phyloP scores from a whole-genome alignment of 2,797 vertebrate genomes.

The Limosa lapponica region DNA sequence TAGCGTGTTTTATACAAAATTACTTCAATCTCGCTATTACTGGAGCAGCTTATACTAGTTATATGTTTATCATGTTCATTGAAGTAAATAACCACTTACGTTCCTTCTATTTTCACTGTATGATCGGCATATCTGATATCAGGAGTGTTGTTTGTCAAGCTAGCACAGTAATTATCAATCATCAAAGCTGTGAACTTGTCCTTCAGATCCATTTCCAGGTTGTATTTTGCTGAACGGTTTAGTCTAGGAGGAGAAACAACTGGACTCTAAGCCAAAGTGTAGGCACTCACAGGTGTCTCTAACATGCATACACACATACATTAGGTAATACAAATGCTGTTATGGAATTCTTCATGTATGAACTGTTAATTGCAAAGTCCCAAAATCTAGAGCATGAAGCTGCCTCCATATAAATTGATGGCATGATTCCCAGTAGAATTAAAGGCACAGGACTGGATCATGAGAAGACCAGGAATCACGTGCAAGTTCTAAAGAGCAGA shows the following conservation, averaged over 20 bases:
- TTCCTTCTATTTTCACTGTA: slow-evolving; percentile 59
- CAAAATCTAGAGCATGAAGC: background rate
- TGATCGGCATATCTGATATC: slow-evolving; percentile 47
- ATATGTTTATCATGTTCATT: background rate
- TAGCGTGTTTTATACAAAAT: background rate
- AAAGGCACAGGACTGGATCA: background rate
- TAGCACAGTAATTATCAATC: slow-evolving; percentile 86
- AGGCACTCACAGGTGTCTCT: background rate
- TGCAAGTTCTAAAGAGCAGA: background rate
- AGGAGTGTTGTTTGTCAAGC: slow-evolving; percentile 81
- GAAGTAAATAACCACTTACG: slow-evolving; percentile 71
- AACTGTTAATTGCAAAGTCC: background rate
- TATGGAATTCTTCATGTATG: background rate
- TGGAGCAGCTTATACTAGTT: background rate
- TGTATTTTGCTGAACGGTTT: slow-evolving; percentile 87
- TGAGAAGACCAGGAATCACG: background rate
- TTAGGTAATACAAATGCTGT: background rate
- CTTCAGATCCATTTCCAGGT: slow-evolving; percentile 87
- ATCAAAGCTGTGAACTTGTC: slow-evolving; percentile 86
- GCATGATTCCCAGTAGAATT: background rate
- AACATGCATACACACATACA: background rate
- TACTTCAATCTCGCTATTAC: background rate
- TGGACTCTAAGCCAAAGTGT: background rate
- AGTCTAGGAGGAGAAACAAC: slow-evolving; percentile 76
- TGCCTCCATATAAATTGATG: background rate